These are phyloP conservation scores for Doris montereyensis DNA, from an alignment of 2,888 invertebrate species.

Conservation along the genomic window DNA sequence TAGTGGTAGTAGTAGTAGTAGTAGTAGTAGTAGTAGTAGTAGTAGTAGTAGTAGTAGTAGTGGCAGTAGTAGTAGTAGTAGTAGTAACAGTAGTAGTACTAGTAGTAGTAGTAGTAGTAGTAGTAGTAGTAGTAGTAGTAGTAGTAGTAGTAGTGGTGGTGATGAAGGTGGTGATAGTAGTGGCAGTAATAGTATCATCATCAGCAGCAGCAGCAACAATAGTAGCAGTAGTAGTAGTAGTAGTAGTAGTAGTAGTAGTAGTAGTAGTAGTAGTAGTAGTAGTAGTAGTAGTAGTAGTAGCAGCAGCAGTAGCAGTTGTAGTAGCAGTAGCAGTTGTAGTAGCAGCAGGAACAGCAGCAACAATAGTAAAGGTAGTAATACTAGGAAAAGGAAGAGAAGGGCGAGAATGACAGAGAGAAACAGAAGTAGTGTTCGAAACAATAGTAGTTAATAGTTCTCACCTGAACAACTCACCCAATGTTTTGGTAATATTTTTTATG, in stretches of 20 bases:
- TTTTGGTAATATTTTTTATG: no score
- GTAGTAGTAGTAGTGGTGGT: not conserved
- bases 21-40: not conserved
- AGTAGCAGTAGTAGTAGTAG: conserved; percentile 3
- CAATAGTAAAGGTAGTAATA: no score
- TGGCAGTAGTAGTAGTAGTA: conserved; percentile 27
- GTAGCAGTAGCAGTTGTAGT: not conserved
- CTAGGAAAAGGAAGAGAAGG: no score
- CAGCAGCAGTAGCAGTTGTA: not conserved
- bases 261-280: conserved; percentile 6
- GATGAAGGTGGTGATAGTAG: not conserved
- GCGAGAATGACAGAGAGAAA: no score
- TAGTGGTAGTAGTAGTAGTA: conserved; percentile 24
- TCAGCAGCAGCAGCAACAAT: conserved; percentile 2
- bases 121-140: not conserved
- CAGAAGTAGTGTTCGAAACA: no score
- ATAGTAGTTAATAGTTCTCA: no score
- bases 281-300: not conserved
- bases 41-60: conserved; percentile 1
- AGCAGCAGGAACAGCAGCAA: no score
- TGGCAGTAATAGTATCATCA: not conserved
- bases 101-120: conserved; percentile 4
- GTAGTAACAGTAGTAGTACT: conserved; percentile 8
- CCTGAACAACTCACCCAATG: no score
- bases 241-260: conserved; percentile 9